Evolutionary conservation across 1,140 invertebrate genomes (phyloP).

Genomic region (Aphidius ervi): DNA sequence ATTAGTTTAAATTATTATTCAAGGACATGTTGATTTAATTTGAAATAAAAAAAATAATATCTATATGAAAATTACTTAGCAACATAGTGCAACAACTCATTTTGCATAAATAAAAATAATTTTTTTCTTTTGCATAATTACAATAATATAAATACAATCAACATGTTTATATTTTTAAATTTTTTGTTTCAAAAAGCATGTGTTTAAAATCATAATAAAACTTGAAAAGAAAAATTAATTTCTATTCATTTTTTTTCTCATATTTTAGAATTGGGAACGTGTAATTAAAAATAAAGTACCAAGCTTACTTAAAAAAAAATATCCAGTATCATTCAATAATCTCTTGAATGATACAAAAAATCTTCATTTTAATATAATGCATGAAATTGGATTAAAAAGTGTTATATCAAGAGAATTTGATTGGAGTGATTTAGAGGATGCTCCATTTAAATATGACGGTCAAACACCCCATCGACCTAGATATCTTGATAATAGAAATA

Average conservation of each 20-base stretch:
- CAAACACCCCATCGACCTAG: constrained; percentile 56
- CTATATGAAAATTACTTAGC: neutral
- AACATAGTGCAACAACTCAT: too few relatives aligned
- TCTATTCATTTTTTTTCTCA: neutral
- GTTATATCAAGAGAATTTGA: constrained; percentile 47
- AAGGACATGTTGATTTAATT: neutral
- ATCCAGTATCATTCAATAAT: constrained; percentile 43
- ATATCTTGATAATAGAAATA: constrained; percentile 57
- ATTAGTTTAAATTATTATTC: neutral
- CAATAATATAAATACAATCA: neutral
- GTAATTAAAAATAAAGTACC: constrained; percentile 51
- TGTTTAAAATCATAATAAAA: neutral
- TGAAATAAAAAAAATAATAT: neutral
- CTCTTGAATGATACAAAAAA: constrained; percentile 51
- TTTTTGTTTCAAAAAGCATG: neutral
- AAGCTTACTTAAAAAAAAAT: constrained; percentile 42
- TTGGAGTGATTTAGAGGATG: constrained; percentile 23
- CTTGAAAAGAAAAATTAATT: too few relatives aligned
- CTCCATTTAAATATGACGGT: constrained; percentile 57
- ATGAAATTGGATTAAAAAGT: constrained; percentile 50
- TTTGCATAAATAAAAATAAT: too few relatives aligned
- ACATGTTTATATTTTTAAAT: neutral
- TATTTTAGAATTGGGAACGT: constrained; percentile 48
- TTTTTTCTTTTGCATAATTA: too few relatives aligned
- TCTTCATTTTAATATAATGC: constrained; percentile 52